Evolutionary conservation across 2,797 vertebrate species (phyloP), one percentile per base, ranked within the genome.

Genomic region (Galaxias olidus): DNA sequence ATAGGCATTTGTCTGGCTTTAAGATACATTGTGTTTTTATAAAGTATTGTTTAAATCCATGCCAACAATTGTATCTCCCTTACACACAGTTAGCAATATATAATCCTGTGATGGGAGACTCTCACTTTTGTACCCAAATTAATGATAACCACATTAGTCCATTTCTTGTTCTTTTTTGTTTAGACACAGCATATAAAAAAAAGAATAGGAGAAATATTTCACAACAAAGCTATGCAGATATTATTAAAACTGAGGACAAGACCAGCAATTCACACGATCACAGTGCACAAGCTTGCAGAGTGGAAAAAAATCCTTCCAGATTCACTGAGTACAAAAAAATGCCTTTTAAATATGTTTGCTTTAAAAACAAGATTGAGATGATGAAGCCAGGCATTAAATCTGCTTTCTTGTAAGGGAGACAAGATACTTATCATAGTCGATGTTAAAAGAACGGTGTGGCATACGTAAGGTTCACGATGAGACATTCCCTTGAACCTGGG

Each of bases 231-330:
- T 94, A 95, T 93, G 92, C 89, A 91, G 92, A 93, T 92, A 94
- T 88, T 86, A 93, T 94, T 88, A 76, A 91, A 94, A 90, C 93
- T 90, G 93, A 95, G 93, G 93, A 96, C 94, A 90, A 94, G 95
- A 94, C 94, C 92, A 70, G 93, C 93, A 92, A 95, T 84, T 89
- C 93, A 96, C 95, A 94, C 95, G 93, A 93, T 93, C 95, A 97
- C 96, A 94, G 95, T 94, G 96, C 94, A 97, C 94, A 96, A 97
- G 95, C 95, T 96, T 92, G 94, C 95, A 95, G 93, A 93, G 94
- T 88, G 69, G 78, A 71, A 76, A 85, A 0, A 74, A 75, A 79
- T 71, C 17, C 74, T 74, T 78, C 40, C 76, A 66, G 74, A 78
- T 73, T 71, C 71, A 71, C 55, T 72, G 60, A 67, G 70, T 80